Conservation (phyloP, 2,113 vertebrate species). For the Calyptomena viridis region DNA sequence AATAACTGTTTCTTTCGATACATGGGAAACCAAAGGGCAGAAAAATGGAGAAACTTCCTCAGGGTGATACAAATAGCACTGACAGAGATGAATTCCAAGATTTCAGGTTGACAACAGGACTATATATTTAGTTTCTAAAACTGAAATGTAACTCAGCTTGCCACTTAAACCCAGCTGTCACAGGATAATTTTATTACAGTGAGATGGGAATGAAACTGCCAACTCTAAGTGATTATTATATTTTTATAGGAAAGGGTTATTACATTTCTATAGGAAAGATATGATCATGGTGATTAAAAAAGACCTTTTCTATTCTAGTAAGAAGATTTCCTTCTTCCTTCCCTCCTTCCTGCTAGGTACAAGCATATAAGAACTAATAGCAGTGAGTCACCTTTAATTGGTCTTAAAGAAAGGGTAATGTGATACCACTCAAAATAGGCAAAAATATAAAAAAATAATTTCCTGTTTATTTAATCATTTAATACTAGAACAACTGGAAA, state of each 20-base stretch:
- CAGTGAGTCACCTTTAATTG: fast-evolving
- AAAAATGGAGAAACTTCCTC: neutral
- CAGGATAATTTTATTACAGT: neutral
- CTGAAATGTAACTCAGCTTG: neutral
- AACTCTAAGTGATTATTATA: neutral
- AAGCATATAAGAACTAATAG: neutral
- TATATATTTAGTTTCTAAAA: neutral
- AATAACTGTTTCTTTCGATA: neutral
- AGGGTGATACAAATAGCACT: neutral
- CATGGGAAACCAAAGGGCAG: neutral
- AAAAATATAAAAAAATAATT: neutral
- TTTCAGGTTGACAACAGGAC: neutral
- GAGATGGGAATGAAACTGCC: neutral
- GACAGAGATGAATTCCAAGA: neutral
- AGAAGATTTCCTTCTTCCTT: neutral
- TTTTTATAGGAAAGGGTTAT: neutral
- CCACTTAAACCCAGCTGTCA: neutral
- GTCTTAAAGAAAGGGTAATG: neutral
- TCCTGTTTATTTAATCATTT: neutral
- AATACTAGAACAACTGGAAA: neutral
- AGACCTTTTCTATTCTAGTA: neutral
- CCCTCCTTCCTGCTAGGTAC: neutral
- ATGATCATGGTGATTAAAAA: neutral
- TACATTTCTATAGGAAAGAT: neutral
- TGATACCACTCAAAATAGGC: neutral